Percentiles rank a stretch among this genome's conserved stretches.
Evolutionary conservation across 2,797 vertebrate species (phyloP).

Genomic region (Naso thynnoides): DNA sequence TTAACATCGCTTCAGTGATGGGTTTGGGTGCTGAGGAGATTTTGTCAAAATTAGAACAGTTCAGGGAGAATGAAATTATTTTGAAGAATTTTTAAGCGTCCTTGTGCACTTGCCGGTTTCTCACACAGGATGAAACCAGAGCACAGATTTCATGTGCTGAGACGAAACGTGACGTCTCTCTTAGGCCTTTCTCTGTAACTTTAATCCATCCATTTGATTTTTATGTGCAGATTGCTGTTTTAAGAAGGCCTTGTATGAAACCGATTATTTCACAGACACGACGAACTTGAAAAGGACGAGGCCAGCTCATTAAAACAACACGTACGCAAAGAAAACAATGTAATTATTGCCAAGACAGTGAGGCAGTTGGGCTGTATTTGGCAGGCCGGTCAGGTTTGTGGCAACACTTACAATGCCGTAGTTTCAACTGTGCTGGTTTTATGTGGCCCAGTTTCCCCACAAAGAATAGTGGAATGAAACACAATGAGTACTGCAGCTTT

Average conservation of each 20-base stretch:
- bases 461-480: slow-evolving; percentile 5
- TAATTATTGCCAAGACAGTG: slow-evolving; percentile 11
- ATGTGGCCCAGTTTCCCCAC: slow-evolving; percentile 1
- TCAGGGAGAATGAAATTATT: slow-evolving; percentile 2
- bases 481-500: not conserved
- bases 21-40: not conserved
- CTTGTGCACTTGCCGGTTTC: not conserved
- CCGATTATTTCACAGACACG: slow-evolving; percentile 4
- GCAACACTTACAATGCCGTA: not conserved
- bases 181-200: not conserved
- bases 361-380: slow-evolving; percentile 2
- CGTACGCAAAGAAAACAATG: slow-evolving; percentile 1
- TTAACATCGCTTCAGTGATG: not conserved
- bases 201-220: not conserved
- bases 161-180: not conserved
- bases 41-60: slow-evolving; percentile 20
- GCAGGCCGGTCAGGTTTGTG: not conserved
- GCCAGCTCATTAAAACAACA: slow-evolving; percentile 6
- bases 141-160: not conserved
- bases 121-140: not conserved
- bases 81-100: slow-evolving; percentile 24
- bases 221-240: not conserved
- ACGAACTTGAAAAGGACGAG: not conserved
- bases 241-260: not conserved
- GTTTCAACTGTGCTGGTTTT: not conserved